Evolutionary conservation across 2,888 invertebrate genomes (phyloP), one percentile per base, ranked within the genome.

Genomic region (Pseudanteris insignis): DNA sequence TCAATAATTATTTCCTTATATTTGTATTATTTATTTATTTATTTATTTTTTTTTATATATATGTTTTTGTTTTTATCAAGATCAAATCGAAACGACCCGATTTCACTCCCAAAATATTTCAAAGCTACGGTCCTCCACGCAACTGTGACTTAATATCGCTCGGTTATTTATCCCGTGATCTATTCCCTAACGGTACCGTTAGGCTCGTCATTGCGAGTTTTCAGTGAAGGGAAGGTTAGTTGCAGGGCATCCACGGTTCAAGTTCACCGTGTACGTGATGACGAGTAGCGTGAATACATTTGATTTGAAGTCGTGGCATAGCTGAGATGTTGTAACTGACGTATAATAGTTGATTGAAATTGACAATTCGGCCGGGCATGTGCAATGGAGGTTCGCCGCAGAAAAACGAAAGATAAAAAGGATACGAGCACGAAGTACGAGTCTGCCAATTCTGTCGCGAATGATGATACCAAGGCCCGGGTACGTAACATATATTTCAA

Each of bases 351-450:
- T 9, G 9, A 33, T 0, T 4, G 8, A 21, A 25, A 37, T 21
- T 26, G 9, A 12, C 13, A 13, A 15, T n/a, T 10, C 3, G 4
- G 26, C 13, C 50, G 38, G 34, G 24, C 47, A 21, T 46, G 44
- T 57, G 58, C 53, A 37, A 77, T 78, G 77, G 72, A 75, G 44
- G 70, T 71, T 30, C 76, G 76, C 38, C 76, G 75, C 7, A 73
- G 72, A 48, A 73, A 68, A 57, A 67, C 47, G 30, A 62, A 57
- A 30, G 47, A 46, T 6, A 10, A 8, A 6, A 53, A 70, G 15
- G 43, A 51, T n/a, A 64, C 65, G 12, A 70, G 67, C 68, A 67
- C 67, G 58, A 72, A 74, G 54, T 71, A 70, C 64, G 71, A 70
- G 41, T 62, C 32, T 41, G 32, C 26, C 18, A 25, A 43, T 55